Conservation (phyloP, 2,888 invertebrate genomes). For the Heliothis peltigera region DNA sequence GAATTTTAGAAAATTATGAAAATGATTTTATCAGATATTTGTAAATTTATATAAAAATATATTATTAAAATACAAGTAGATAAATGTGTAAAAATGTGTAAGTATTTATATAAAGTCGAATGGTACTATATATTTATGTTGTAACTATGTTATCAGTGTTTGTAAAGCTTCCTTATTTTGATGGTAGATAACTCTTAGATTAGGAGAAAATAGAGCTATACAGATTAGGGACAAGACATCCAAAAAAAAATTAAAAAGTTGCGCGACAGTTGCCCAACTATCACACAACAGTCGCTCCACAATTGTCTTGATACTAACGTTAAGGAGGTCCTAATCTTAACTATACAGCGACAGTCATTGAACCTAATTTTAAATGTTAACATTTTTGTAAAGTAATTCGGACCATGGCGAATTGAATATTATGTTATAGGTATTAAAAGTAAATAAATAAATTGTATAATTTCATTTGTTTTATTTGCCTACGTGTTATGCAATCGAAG, state of each 20-base stretch:
- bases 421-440: constrained; percentile 65
- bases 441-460: constrained; percentile 64
- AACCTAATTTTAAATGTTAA: constrained; percentile 48
- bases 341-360: constrained; percentile 35
- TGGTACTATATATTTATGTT: constrained; percentile 65
- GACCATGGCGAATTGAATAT: constrained; percentile 72
- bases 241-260: constrained; percentile 1
- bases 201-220: constrained; percentile 31
- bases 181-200: constrained; percentile 38
- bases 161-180: constrained; percentile 58
- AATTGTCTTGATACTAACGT: constrained; percentile 5
- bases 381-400: constrained; percentile 55
- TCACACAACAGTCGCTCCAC: constrained; percentile 8
- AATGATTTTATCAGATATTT: constrained; percentile 52
- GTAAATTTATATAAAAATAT: constrained; percentile 59
- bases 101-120: constrained; percentile 56
- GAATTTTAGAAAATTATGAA: constrained; percentile 44
- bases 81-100: constrained; percentile 63
- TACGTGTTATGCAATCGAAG: too few species aligned
- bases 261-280: constrained; percentile 13
- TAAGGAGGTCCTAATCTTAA: constrained; percentile 30
- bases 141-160: constrained; percentile 60
- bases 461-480: constrained; percentile 54
- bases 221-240: too few species aligned
- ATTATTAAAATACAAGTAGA: constrained; percentile 59